Base-by-base conservation (phyloP, 1,140 invertebrate species). In the Adelges cooleyi region DNA sequence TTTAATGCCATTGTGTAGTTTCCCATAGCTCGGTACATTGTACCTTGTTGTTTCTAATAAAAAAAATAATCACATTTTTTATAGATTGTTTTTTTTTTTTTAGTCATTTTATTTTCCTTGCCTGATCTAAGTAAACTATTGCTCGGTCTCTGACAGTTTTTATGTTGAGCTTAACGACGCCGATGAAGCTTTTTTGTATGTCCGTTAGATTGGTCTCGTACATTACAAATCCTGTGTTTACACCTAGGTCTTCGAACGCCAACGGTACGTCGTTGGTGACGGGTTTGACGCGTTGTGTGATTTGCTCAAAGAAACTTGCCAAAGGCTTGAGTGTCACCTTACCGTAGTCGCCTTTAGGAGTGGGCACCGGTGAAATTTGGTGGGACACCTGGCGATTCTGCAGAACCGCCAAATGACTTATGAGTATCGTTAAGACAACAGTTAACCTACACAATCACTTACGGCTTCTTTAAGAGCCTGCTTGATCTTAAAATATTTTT, bases 401-500 rank as follows among this genome's bases (percentile, higher is more conserved):
- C 38, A 72, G 73, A 68, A 53, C 8, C 15, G n/a, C 4, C 6
- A 2, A 18, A 38, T 40, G 0, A 50, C 17, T 38, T 5, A 15
- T 42, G 9, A 66, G 27, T 20, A n/a, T 25, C 2, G 17, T 3
- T 18, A 23, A 15, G 3, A 20, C 4, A 25, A 25, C 1, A 50
- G 11, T 6, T 33, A 33, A n/a, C n/a, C 29, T 6, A 33, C 11
- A n/a, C n/a, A n/a, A n/a, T n/a, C n/a, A 59, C 53, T 59, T 9
- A 44, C 56, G 67, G 78, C 86, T 74, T 84, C 80, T 1, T 75
- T 71, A 44, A 91, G 81, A 9, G 80, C 75, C 3, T 86, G 75
- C 71, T 84, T 81, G 33, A 95, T 83, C 3, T 79, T 80, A 40
- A 81, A 81, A 75, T 91, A 95, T 76, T 93, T 92, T 0, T 79